Percentiles rank a stretch among this genome's conserved stretches.
phyloP scores from a whole-genome alignment of 2,888 invertebrate species.

The Drosophila sordidapex region DNA sequence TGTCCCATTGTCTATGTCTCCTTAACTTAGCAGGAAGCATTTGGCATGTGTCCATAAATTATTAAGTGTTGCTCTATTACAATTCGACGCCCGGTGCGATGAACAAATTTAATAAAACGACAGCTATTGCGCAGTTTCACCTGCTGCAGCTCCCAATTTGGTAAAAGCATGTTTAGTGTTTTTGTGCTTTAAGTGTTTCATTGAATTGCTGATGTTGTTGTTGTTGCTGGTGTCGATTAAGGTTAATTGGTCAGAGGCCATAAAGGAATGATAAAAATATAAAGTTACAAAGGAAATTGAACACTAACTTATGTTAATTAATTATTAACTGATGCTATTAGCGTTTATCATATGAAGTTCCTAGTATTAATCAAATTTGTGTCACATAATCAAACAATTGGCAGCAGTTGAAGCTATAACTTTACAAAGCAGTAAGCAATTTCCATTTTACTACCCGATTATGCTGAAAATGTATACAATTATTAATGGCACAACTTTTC shows the following conservation, averaged over 20 bases:
- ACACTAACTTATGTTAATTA: background rate
- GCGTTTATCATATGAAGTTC: background rate
- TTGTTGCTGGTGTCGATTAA: slow-evolving; percentile 18
- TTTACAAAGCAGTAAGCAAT: background rate
- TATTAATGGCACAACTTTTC: background rate
- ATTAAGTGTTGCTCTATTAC: slow-evolving; percentile 47
- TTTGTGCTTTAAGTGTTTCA: slow-evolving; percentile 30
- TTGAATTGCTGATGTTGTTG: slow-evolving; percentile 24
- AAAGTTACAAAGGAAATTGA: background rate
- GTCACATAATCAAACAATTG: background rate
- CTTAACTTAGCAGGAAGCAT: slow-evolving; percentile 62
- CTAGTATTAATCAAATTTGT: background rate
- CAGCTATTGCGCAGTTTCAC: slow-evolving; percentile 55
- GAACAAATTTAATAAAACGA: slow-evolving; percentile 2
- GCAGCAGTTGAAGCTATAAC: background rate
- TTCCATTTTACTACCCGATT: background rate
- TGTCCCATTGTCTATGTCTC: slow-evolving; percentile 57
- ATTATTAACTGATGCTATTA: background rate
- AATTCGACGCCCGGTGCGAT: slow-evolving; percentile 40
- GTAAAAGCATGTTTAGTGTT: slow-evolving; percentile 52
- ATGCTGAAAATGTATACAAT: background rate
- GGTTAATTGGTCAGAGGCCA: slow-evolving; percentile 8
- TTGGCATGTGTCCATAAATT: slow-evolving; percentile 67
- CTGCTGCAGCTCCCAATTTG: slow-evolving; percentile 49
- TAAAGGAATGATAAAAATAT: background rate